Conservation (phyloP, 2,888 invertebrate species). For the Mayetiola destructor region DNA sequence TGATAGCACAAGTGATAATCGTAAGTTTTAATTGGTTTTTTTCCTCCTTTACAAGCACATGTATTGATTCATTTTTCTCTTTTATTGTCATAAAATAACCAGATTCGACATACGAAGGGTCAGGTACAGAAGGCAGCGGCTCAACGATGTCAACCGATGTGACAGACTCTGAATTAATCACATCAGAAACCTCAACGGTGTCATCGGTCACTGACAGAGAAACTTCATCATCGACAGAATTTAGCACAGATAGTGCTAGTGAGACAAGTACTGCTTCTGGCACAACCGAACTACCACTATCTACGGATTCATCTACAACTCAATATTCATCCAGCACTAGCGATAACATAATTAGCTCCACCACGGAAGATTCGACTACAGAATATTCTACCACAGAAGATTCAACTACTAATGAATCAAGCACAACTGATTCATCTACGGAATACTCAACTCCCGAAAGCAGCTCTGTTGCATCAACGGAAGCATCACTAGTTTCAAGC, state of each 20-base stretch:
- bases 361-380: slow-evolving; percentile 14
- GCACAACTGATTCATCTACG: slow-evolving; percentile 14
- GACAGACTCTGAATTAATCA: neutral
- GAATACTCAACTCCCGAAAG: slow-evolving; percentile 18
- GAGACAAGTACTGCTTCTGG: neutral
- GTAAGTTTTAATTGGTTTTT: neutral
- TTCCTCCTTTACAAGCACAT: too few species aligned
- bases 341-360: neutral
- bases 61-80: too few species aligned
- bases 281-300: neutral
- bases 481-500: slow-evolving; percentile 20
- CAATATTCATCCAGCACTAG: too few species aligned
- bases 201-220: too few species aligned
- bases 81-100: too few species aligned
- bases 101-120: slow-evolving; percentile 19
- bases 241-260: neutral
- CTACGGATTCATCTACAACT: neutral
- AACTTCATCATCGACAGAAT: too few species aligned
- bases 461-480: neutral
- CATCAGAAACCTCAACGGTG: too few species aligned
- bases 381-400: slow-evolving; percentile 18
- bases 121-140: slow-evolving; percentile 22
- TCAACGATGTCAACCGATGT: neutral
- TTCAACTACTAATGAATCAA: slow-evolving; percentile 18
- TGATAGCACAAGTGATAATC: slow-evolving; percentile 19